These are phyloP conservation scores for Entelurus aequoreus DNA, from an alignment of 2,113 vertebrate species.

Conservation along the genomic window DNA sequence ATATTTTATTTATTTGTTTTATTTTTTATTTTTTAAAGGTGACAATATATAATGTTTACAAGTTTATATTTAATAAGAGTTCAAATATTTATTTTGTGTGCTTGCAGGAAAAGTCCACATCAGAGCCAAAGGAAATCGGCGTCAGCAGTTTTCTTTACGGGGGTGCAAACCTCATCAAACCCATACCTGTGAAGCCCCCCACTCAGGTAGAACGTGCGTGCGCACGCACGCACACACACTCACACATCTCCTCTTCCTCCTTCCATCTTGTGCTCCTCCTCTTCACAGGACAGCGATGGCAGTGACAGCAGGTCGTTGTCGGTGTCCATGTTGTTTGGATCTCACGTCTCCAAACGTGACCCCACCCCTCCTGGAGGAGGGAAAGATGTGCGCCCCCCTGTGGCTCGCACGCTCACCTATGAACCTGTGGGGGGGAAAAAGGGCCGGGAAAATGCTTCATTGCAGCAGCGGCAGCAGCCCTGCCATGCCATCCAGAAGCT, in stretches of 20 bases:
- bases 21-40: too few species aligned
- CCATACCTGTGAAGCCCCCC: constrained; percentile 87
- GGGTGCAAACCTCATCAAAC: constrained; percentile 93
- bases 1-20: too few species aligned
- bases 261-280: constrained; percentile 4
- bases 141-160: constrained; percentile 80
- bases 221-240: too few species aligned
- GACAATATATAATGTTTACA: too few species aligned
- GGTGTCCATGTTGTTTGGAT: constrained; percentile 81
- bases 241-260: not conserved
- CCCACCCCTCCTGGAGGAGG: constrained; percentile 28
- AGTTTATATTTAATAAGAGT: not conserved
- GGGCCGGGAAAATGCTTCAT: not conserved
- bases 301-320: constrained; percentile 77
- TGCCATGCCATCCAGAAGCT: constrained; percentile 92
- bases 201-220: constrained; percentile 37
- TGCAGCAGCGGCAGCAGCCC: constrained; percentile 46
- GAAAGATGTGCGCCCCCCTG: constrained; percentile 58
- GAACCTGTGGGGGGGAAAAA: constrained; percentile 59
- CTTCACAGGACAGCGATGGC: constrained; percentile 67
- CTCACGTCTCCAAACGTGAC: constrained; percentile 52
- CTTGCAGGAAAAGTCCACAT: constrained; percentile 75
- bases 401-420: constrained; percentile 80
- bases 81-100: not conserved
- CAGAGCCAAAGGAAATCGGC: constrained; percentile 92